A percentile compares a stretch with the other conserved stretches of the same genome.
Evolutionary conservation across 92 coral and sea anemone species (phyloP).

Genomic region (Porites rus): DNA sequence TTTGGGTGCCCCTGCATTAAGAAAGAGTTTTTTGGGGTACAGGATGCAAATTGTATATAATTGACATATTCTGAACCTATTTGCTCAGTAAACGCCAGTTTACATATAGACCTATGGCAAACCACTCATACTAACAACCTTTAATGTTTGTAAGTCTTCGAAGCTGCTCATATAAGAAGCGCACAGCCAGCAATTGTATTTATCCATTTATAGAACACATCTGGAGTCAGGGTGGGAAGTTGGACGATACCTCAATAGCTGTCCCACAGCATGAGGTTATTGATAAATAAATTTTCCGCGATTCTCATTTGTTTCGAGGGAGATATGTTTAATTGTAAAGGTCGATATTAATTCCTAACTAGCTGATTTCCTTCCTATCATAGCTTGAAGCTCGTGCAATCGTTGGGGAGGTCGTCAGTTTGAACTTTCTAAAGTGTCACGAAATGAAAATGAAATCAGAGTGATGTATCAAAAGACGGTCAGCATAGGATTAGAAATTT

Average conservation of each 20-base stretch:
- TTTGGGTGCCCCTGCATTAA: no score
- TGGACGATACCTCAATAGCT: not conserved
- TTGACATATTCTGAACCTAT: no score
- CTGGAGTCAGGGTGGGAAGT: not conserved
- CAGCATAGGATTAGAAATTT: not conserved
- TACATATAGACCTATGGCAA: no score
- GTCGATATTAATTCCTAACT: not conserved
- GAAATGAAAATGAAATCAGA: not conserved
- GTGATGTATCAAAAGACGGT: not conserved
- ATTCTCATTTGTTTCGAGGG: constrained; percentile 5
- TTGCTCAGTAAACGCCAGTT: no score
- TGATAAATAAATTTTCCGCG: not conserved
- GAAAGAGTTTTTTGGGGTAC: no score
- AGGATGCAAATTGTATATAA: no score
- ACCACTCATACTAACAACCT: no score
- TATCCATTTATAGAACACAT: not conserved
- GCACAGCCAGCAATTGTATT: no score
- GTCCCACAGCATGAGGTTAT: not conserved
- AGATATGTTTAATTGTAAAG: constrained; percentile 3
- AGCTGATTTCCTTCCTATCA: constrained; percentile 26
- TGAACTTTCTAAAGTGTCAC: not conserved
- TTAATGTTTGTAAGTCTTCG: no score
- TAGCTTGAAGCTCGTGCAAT: constrained; percentile 11
- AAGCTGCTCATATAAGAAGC: no score
- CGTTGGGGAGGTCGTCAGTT: not conserved